Conservation (phyloP, 2,113 vertebrate genomes). For the Siniperca chuatsi region DNA sequence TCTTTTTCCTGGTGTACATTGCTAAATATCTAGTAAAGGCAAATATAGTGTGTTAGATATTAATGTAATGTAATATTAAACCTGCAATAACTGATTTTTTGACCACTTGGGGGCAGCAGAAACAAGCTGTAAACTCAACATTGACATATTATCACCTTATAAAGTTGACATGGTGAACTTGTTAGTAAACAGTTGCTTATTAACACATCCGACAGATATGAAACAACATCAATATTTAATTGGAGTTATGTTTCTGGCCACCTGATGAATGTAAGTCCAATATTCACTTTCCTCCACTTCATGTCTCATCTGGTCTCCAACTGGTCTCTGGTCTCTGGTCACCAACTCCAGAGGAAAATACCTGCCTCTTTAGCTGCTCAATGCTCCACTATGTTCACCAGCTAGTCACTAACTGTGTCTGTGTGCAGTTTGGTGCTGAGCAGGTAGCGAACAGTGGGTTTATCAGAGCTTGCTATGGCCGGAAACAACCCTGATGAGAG, state of each 20-base stretch:
- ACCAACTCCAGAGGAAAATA: background rate
- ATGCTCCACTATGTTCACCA: background rate
- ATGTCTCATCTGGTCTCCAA: background rate
- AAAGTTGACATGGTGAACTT: too few species aligned
- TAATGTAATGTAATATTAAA: background rate
- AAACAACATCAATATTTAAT: background rate
- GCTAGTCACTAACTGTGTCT: background rate
- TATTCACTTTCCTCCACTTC: background rate
- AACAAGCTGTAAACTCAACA: too few species aligned
- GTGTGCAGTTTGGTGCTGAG: background rate
- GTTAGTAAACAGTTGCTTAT: too few species aligned
- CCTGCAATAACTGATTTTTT: background rate
- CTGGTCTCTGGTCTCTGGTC: background rate
- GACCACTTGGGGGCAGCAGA: too few species aligned
- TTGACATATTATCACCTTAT: too few species aligned
- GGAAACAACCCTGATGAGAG: background rate
- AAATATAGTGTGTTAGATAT: too few species aligned
- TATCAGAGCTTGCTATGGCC: background rate
- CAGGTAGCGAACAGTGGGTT: background rate
- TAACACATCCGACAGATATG: too few species aligned
- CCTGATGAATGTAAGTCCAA: background rate
- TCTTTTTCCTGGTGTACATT: background rate
- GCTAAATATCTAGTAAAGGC: too few species aligned
- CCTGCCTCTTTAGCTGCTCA: background rate
- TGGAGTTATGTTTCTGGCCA: background rate